These are phyloP conservation scores for Cygnus buccinator DNA, from an alignment of 2,113 vertebrate species.

Conservation along the genomic window DNA sequence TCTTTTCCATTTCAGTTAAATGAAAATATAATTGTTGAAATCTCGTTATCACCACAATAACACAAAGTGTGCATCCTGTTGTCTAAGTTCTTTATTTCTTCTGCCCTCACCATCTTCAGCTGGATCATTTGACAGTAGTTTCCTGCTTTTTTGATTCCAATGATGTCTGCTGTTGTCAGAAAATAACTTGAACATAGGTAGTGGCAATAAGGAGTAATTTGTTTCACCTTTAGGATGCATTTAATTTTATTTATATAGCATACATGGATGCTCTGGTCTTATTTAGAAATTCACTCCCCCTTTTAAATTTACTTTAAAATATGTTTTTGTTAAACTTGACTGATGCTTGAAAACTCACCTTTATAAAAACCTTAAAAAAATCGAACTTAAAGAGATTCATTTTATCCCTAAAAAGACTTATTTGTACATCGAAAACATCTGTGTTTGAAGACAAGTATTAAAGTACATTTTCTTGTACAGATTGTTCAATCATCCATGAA, in stretches of 20 bases:
- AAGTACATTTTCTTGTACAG: conserved; percentile 51
- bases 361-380: neutral
- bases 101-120: neutral
- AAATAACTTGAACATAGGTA: neutral
- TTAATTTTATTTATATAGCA: neutral
- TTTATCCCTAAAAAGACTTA: conserved; percentile 15
- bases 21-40: neutral
- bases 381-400: neutral
- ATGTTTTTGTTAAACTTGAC: neutral
- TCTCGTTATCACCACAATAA: neutral
- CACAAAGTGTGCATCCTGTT: neutral
- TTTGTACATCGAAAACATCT: neutral
- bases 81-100: neutral
- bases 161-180: rapidly evolving
- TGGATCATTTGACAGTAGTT: neutral
- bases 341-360: neutral
- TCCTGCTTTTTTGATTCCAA: neutral
- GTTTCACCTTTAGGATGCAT: neutral
- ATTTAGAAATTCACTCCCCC: neutral
- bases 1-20: neutral
- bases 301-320: neutral
- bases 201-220: neutral
- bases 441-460: conserved; percentile 12
- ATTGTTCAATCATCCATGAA: conserved; percentile 10
- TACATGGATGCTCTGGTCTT: neutral